Evolutionary conservation across 2,797 vertebrate genomes (phyloP).

Genomic region (Poecilia wingei): DNA sequence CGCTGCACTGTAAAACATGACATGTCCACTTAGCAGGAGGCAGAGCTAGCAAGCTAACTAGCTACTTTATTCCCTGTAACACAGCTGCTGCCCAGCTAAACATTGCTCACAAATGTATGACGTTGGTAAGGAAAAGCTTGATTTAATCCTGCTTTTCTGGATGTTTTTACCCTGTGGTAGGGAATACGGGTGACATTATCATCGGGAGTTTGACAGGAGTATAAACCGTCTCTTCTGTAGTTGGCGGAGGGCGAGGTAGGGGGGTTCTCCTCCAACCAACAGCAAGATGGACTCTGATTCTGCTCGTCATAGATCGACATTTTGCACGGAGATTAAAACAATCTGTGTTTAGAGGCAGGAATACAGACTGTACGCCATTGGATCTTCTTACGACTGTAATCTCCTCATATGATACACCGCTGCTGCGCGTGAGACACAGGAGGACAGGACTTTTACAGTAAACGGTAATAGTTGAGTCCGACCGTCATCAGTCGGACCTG

Average conservation of each 20-base stretch:
- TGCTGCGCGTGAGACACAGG: constrained; percentile 15
- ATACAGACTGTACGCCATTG: not conserved
- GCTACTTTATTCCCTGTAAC: constrained; percentile 81
- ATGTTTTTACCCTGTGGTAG: constrained; percentile 34
- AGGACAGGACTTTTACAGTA: constrained; percentile 17
- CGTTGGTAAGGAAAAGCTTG: constrained; percentile 64
- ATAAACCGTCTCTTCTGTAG: constrained; percentile 75
- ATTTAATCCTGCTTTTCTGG: constrained; percentile 74
- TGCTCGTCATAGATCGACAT: constrained; percentile 92
- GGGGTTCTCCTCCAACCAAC: constrained; percentile 78
- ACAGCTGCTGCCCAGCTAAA: constrained; percentile 61
- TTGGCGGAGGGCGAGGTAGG: constrained; percentile 58
- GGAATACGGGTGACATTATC: constrained; percentile 71
- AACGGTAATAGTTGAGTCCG: constrained; percentile 55
- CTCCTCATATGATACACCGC: constrained; percentile 12
- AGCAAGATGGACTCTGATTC: constrained; percentile 98
- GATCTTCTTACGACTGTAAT: constrained; percentile 1
- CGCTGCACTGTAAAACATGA: constrained; percentile 86
- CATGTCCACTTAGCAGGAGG: constrained; percentile 82
- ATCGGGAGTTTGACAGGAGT: constrained; percentile 83
- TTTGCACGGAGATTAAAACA: constrained; percentile 88
- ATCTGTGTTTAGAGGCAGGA: constrained; percentile 53
- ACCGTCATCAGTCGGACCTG: constrained; percentile 83
- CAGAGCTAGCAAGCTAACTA: constrained; percentile 83
- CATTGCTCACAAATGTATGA: constrained; percentile 58